Base-by-base conservation (phyloP, 2,113 vertebrate species). In the Ahaetulla prasina region DNA sequence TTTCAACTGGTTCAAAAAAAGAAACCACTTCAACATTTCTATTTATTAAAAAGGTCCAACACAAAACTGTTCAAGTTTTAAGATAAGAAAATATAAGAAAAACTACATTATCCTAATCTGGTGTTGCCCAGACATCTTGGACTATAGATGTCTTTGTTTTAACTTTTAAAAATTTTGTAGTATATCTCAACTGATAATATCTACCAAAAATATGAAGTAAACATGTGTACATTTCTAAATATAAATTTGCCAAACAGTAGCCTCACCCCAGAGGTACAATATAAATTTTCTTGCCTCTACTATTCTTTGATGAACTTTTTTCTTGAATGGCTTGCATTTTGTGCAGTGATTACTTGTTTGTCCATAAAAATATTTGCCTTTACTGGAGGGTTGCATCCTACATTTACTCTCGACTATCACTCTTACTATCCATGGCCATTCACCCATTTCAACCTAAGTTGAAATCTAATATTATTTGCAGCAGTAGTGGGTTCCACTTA, bases 271-370 rank as follows among this genome's bases (percentile, higher is more conserved):
- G 89, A 96, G 94, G 49, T 96, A 39, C n/a, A 52, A 14, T 25
- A 96, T 94, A 96, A 93, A 94, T 95, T 95, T 94, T 94, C 90
- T 94, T 91, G 92, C 94, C 95, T 52, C 89, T 96, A 95, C 93
- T 92, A 92, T 95, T 93, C 92, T 96, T 95, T 95, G 96, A 95
- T 97, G 96, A 96, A 94, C 93, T 95, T 30, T 43, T 96, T 96
- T 93, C 94, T 53, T 97, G 94, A 95, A 92, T 96, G 30, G 30
- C 30, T 52, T 97, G 96, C 43, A 96, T 92, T 95, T 96, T 95
- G 88, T 95, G 91, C 96, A 96, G 95, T 74, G 89, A 96, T 25
- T 92, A 92, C 94, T 94, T 95, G 92, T 96, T 22, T 94, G 50
- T 20, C 93, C 96, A 94, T 96, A 87, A 96, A 96, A 96, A 94